These are phyloP conservation scores for Trichoplusia ni DNA, from an alignment of 1,140 invertebrate genomes.

Conservation along the genomic window DNA sequence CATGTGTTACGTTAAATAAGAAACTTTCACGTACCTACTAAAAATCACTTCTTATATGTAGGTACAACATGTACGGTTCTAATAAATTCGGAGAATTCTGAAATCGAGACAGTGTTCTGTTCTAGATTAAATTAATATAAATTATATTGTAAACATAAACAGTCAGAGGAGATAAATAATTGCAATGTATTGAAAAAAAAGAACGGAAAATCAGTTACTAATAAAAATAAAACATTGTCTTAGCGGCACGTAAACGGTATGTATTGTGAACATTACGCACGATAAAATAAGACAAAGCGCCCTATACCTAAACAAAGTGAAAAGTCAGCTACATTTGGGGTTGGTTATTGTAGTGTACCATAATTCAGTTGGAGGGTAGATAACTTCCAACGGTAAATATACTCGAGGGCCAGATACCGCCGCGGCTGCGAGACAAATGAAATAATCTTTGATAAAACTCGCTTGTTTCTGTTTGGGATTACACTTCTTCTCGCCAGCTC, in stretches of 20 bases:
- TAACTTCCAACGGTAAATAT: slow-evolving; percentile 43
- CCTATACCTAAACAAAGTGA: slow-evolving; percentile 10
- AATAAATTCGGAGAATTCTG: no score
- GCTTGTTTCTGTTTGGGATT: neutral
- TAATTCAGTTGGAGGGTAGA: slow-evolving; percentile 43
- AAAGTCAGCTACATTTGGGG: slow-evolving; percentile 25
- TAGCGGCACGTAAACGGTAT: neutral
- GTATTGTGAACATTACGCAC: neutral
- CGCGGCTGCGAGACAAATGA: slow-evolving; percentile 4
- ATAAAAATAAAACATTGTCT: neutral
- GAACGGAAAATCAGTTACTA: no score
- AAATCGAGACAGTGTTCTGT: no score
- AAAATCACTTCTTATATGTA: no score
- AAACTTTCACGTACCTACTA: no score
- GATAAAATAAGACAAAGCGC: slow-evolving; percentile 22
- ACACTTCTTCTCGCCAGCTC: no score
- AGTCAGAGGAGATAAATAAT: no score
- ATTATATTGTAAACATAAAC: no score
- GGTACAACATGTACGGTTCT: no score
- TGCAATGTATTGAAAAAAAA: no score
- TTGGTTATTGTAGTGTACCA: slow-evolving; percentile 37
- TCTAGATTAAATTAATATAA: no score
- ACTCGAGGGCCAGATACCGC: slow-evolving; percentile 16
- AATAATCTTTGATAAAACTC: slow-evolving; percentile 16
- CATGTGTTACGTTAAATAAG: no score